Base-by-base conservation (phyloP, 2,113 vertebrate genomes). In the Fulica atra region DNA sequence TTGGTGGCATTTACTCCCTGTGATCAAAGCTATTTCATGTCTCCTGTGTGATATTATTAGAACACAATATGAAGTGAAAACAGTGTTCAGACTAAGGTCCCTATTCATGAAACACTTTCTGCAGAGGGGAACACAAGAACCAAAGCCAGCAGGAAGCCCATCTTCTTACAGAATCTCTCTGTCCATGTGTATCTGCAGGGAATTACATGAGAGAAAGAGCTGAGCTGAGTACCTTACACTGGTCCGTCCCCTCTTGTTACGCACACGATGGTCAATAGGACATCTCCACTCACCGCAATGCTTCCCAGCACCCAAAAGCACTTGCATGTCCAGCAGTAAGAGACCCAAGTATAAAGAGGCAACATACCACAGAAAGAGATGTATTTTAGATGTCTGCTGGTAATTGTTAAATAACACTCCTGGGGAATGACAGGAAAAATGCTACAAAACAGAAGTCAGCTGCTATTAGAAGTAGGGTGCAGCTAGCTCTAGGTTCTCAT, bases 1-100 rank as follows among this genome's bases (percentile, higher is more conserved):
- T 95, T 96, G 92, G 94, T 92, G 91, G 88, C 90, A 81, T 94
- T 96, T 96, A 74, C 71, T 91, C 82, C 50, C 61, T 71, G 35
- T 92, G 96, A 94, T 96, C 95, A 96, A 97, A 96, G 94, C 24
- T 77, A 91, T 92, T 96, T 94, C 88, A 65, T 57, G 77, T 95
- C 88, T 96, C 92, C 64, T 65, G 31, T 91, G 88, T 92, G 95
- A 69, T 96, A 95, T 93, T 94, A 95, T 95, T 96, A 94, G 96
- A 93, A 90, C 88, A 92, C 36, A 93, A 92, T 88, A 72, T 1
- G 29, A 96, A 91, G 57, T 13, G 73, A 92, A 89, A 87, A 63
- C 44, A 59, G 40, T 3, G 10, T 66, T 96, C 81, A 87, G 73
- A 85, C 33, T 84, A 66, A 76, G 83, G 77, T 66, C 46, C 65